Evolutionary conservation across 1,140 invertebrate species (phyloP).

Genomic region (Drosophila kepulauana): DNA sequence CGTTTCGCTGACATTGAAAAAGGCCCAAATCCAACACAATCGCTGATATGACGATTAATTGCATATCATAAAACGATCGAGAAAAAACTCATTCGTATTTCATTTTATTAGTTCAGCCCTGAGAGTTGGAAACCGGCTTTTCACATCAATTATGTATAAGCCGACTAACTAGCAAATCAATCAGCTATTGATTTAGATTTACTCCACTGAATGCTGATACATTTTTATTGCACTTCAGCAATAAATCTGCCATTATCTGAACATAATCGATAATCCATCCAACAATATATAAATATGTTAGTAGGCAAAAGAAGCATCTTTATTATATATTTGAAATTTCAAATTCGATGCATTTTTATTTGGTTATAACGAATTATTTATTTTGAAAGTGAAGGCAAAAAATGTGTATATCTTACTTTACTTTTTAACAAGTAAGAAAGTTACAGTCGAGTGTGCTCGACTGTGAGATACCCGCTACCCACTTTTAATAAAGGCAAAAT

Average conservation of each 20-base stretch:
- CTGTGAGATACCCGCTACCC: too few species aligned
- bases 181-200: background rate
- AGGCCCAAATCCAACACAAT: slow-evolving; percentile 22
- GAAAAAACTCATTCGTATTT: slow-evolving; percentile 5
- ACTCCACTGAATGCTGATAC: background rate
- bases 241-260: background rate
- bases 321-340: too few species aligned
- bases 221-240: background rate
- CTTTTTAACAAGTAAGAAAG: too few species aligned
- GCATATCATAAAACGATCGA: slow-evolving; percentile 11
- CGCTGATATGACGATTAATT: background rate
- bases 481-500: too few species aligned
- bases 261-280: background rate
- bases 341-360: too few species aligned
- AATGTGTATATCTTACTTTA: too few species aligned
- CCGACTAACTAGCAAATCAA: slow-evolving; percentile 2
- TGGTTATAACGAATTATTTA: too few species aligned
- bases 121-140: slow-evolving; percentile 10
- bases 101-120: slow-evolving; percentile 9
- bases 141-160: background rate
- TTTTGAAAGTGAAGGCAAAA: too few species aligned
- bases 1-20: slow-evolving; percentile 31
- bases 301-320: too few species aligned
- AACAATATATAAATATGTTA: background rate
- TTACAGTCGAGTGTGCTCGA: too few species aligned